These are phyloP conservation scores for Phrixothrix hirtus DNA, from an alignment of 2,888 invertebrate genomes.

Conservation along the genomic window DNA sequence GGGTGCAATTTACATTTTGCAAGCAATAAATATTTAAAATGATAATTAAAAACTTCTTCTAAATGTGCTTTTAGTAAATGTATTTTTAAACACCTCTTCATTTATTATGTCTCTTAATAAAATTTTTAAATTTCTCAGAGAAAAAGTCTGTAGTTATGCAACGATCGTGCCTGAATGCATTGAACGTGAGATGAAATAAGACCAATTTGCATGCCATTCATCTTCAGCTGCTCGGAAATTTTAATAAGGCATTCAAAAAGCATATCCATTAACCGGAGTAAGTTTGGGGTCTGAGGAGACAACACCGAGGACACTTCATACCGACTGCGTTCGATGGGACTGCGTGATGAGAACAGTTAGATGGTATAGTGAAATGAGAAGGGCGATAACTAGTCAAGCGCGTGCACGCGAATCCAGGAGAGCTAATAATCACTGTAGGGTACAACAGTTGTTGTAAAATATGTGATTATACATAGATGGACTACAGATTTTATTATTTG, in stretches of 20 bases:
- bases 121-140: background rate
- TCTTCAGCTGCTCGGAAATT: slow-evolving; percentile 59
- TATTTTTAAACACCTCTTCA: too few relatives aligned
- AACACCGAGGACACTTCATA: slow-evolving; percentile 30
- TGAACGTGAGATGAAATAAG: slow-evolving; percentile 43
- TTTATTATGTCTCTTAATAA: too few relatives aligned
- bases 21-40: too few relatives aligned
- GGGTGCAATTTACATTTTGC: too few relatives aligned
- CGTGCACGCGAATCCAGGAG: slow-evolving; percentile 26
- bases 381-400: slow-evolving; percentile 31
- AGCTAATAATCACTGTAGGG: slow-evolving; percentile 30
- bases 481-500: slow-evolving; percentile 19
- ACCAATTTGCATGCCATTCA: slow-evolving; percentile 58
- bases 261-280: slow-evolving; percentile 47
- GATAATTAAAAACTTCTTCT: too few relatives aligned
- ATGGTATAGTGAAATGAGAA: slow-evolving; percentile 25
- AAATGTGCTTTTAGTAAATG: too few relatives aligned
- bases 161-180: slow-evolving; percentile 42
- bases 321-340: slow-evolving; percentile 25
- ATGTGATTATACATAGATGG: slow-evolving; percentile 19
- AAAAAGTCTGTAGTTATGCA: slow-evolving; percentile 33
- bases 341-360: slow-evolving; percentile 28
- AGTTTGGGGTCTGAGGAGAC: slow-evolving; percentile 27
- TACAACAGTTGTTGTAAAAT: slow-evolving; percentile 24
- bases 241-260: slow-evolving; percentile 58